phyloP scores from a whole-genome alignment of 2,113 vertebrate genomes.

The Chaetops frenatus region DNA sequence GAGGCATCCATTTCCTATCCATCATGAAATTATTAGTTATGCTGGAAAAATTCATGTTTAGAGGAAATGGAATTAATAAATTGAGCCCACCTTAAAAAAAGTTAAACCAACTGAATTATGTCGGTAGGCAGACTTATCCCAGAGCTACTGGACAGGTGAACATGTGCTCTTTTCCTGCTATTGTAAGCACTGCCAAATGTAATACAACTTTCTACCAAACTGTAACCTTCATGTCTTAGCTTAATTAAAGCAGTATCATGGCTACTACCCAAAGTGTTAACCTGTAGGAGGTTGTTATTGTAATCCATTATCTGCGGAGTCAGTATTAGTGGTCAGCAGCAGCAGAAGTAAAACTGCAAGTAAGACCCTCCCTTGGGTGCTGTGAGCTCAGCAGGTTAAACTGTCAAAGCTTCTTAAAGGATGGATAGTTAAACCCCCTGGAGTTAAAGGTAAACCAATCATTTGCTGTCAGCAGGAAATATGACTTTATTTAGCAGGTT shows the following conservation, averaged over 20 bases:
- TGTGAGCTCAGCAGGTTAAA: conserved; percentile 90
- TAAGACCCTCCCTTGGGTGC: conserved; percentile 80
- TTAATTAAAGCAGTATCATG: conserved; percentile 69
- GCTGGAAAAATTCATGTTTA: conserved; percentile 27
- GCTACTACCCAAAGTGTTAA: conserved; percentile 66
- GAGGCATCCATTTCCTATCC: conserved; percentile 8
- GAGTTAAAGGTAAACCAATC: conserved; percentile 87
- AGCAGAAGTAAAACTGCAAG: conserved; percentile 82
- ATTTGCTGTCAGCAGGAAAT: conserved; percentile 88
- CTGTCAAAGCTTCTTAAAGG: conserved; percentile 89
- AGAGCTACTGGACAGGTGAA: conserved; percentile 14
- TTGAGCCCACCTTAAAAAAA: conserved; percentile 20
- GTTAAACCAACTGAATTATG: neutral
- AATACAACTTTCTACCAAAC: conserved; percentile 64
- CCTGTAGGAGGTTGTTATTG: conserved; percentile 75
- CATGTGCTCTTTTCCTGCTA: conserved; percentile 11
- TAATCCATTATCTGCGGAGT: conserved; percentile 78
- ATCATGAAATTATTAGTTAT: conserved; percentile 23
- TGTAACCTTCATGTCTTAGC: conserved; percentile 63
- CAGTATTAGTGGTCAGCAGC: conserved; percentile 80
- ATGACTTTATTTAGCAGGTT: conserved; percentile 82
- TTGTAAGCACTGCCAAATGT: conserved; percentile 51
- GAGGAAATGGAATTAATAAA: conserved; percentile 43
- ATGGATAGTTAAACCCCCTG: conserved; percentile 81
- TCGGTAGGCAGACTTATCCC: conserved; percentile 13